Evolutionary conservation across 2,888 invertebrate genomes (phyloP).

Genomic region (Copidosoma aretas): DNA sequence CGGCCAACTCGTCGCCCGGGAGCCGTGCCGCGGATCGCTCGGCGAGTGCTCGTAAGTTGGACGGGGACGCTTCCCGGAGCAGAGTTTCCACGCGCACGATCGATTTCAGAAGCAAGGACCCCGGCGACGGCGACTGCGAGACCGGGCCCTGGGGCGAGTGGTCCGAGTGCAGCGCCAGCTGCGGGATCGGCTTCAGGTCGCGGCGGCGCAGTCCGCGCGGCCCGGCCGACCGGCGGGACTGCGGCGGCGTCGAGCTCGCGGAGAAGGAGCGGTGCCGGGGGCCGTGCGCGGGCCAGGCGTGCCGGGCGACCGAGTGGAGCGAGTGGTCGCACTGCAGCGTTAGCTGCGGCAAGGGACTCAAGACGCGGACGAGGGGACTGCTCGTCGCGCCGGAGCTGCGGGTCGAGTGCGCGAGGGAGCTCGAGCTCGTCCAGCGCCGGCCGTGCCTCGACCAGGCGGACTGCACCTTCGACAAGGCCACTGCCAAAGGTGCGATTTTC

Average conservation of each 20-base stretch:
- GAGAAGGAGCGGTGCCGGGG: conserved; percentile 82
- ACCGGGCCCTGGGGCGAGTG: conserved; percentile 89
- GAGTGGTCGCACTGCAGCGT: conserved; percentile 93
- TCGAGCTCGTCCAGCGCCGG: conserved; percentile 79
- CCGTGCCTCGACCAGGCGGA: conserved; percentile 73
- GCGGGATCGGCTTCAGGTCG: conserved; percentile 81
- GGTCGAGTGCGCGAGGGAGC: conserved; percentile 70
- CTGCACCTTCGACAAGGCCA: conserved; percentile 75
- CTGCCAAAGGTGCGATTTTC: conserved; percentile 72
- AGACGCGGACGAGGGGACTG: conserved; percentile 75
- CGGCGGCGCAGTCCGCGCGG: conserved; percentile 74
- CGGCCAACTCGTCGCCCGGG: conserved; percentile 75
- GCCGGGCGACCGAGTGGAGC: conserved; percentile 80
- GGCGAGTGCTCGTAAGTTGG: conserved; percentile 80
- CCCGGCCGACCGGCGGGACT: conserved; percentile 80
- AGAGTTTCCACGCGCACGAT: too few relatives aligned
- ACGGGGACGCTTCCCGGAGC: too few relatives aligned
- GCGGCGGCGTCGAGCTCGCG: conserved; percentile 76
- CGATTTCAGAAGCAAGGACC: conserved; percentile 6
- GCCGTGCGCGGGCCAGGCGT: conserved; percentile 69
- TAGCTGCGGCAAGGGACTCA: conserved; percentile 84
- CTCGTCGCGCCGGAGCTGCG: conserved; percentile 69
- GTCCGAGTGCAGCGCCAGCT: conserved; percentile 89
- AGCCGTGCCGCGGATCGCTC: conserved; percentile 84
- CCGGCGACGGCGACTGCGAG: conserved; percentile 27